Percentiles rank a stretch among this genome's conserved stretches.
Evolutionary conservation across 2,888 invertebrate genomes (phyloP).

Genomic region (Miltochrista miniata): DNA sequence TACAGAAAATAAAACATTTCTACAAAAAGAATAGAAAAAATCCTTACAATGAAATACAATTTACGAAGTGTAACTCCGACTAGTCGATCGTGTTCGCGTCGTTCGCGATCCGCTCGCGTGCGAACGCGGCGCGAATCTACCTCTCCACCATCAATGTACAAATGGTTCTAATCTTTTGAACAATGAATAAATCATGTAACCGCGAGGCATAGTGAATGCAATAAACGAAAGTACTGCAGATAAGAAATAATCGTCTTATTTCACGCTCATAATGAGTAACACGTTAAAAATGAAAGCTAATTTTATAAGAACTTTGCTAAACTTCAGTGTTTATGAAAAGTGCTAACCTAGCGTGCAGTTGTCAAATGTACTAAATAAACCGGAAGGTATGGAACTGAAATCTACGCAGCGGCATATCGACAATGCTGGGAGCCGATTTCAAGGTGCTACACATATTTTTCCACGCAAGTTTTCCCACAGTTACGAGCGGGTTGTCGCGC

Average conservation of each 20-base stretch:
- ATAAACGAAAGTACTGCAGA: conserved; percentile 52
- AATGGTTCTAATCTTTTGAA: conserved; percentile 47
- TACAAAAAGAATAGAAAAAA: conserved; percentile 15
- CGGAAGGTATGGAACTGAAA: conserved; percentile 33
- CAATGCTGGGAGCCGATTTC: conserved; percentile 53
- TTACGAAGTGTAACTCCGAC: conserved; percentile 56
- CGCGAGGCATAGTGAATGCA: conserved; percentile 47
- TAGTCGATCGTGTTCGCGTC: conserved; percentile 14
- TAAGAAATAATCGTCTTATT: conserved; percentile 29
- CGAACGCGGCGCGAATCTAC: conserved; percentile 4
- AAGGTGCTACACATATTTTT: conserved; percentile 44
- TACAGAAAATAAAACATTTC: conserved; percentile 13
- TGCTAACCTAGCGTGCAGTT: conserved; percentile 13
- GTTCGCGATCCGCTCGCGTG: background rate
- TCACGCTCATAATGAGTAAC: conserved; percentile 18
- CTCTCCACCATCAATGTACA: conserved; percentile 33
- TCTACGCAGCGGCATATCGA: conserved; percentile 34
- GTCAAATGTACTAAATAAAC: conserved; percentile 28
- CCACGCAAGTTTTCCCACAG: conserved; percentile 51
- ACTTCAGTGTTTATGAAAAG: conserved; percentile 20
- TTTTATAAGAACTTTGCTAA: conserved; percentile 15
- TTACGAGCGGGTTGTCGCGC: conserved; percentile 10
- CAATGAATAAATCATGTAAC: conserved; percentile 49
- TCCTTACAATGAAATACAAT: conserved; percentile 41
- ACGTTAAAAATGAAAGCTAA: conserved; percentile 30